A percentile compares a stretch with the other conserved stretches of the same genome.
Conservation (phyloP, 2,888 invertebrate genomes). For the Mechanitis messenoides region DNA sequence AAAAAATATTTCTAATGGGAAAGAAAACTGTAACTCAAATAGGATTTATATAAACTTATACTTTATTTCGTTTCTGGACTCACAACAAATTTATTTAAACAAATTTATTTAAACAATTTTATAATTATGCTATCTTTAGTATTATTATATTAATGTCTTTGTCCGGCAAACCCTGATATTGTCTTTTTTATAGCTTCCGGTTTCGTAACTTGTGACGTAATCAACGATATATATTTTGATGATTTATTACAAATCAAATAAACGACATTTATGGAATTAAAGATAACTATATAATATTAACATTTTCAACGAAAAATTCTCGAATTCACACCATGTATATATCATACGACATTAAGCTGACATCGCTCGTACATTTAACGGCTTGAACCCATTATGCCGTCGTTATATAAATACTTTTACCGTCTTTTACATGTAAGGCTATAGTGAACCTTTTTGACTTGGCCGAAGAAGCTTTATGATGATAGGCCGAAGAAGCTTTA, state of each 20-base stretch:
- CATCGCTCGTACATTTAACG: slow-evolving; percentile 34
- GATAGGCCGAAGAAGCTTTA: slow-evolving; percentile 19
- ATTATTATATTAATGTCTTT: slow-evolving; percentile 50
- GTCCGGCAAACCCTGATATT: slow-evolving; percentile 37
- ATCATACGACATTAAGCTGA: slow-evolving; percentile 25
- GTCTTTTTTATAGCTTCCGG: slow-evolving; percentile 42
- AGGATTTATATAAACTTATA: neutral
- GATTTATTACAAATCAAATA: too few species aligned
- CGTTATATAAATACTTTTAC: slow-evolving; percentile 57
- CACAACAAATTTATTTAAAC: slow-evolving; percentile 21
- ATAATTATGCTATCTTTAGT: slow-evolving; percentile 24
- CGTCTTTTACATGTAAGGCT: slow-evolving; percentile 28
- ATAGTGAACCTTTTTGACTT: slow-evolving; percentile 27
- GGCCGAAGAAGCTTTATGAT: slow-evolving; percentile 26
- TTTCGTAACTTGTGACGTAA: slow-evolving; percentile 43
- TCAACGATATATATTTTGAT: neutral
- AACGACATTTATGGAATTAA: too few species aligned
- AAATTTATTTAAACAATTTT: slow-evolving; percentile 18
- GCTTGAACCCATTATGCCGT: slow-evolving; percentile 48
- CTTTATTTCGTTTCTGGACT: slow-evolving; percentile 9
- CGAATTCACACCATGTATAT: slow-evolving; percentile 19
- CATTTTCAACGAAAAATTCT: slow-evolving; percentile 4
- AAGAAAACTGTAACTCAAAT: too few species aligned
- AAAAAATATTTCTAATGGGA: too few species aligned
- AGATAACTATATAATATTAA: neutral